Conservation (phyloP, 2,888 invertebrate genomes). For the Saturnia pavonia region DNA sequence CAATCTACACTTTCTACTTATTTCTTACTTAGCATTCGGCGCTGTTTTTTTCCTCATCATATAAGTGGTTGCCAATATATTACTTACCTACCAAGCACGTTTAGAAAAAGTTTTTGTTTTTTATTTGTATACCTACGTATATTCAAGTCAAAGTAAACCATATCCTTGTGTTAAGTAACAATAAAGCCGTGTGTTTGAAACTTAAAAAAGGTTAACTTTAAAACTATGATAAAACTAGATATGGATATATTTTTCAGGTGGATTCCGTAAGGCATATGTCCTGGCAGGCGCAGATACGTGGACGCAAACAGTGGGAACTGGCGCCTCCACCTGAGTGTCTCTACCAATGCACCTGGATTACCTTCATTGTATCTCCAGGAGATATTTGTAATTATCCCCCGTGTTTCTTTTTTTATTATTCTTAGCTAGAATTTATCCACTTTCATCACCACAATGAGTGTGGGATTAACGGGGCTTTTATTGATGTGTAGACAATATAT, state of each 20-base stretch:
- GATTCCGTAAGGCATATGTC: conserved; percentile 96
- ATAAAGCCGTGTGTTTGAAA: neutral
- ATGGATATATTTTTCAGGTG: conserved; percentile 82
- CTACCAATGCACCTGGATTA: conserved; percentile 86
- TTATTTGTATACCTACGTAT: no score
- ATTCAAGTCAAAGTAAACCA: no score
- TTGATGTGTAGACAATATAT: no score
- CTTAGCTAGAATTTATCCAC: neutral
- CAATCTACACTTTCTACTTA: no score
- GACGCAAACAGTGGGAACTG: conserved; percentile 93
- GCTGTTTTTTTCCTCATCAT: no score
- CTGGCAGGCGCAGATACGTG: conserved; percentile 97
- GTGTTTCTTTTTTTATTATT: neutral
- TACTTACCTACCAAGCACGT: no score
- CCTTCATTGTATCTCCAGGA: conserved; percentile 89
- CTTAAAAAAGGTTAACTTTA: neutral
- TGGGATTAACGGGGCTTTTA: no score
- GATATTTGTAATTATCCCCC: conserved; percentile 89
- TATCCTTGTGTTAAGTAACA: no score
- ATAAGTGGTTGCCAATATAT: no score
- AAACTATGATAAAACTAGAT: neutral
- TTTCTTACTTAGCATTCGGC: no score
- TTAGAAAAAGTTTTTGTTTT: no score
- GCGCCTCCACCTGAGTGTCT: conserved; percentile 97
- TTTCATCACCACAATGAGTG: neutral